Evolutionary conservation across 2,113 vertebrate species (phyloP).

Genomic region (Illadopsis cleaveri): DNA sequence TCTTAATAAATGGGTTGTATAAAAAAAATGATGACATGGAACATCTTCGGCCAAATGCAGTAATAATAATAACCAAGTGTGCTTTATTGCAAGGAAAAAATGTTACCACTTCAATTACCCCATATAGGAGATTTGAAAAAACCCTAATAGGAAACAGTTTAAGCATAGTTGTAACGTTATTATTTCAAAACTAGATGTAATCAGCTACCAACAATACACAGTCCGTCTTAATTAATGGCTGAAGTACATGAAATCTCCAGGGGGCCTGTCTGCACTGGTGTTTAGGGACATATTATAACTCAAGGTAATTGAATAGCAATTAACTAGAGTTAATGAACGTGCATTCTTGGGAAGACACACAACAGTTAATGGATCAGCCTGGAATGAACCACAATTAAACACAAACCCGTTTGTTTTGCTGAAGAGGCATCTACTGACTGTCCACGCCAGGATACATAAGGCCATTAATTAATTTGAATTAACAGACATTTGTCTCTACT

Average conservation of each 20-base stretch:
- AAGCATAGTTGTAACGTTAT: not conserved
- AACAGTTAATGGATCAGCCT: not conserved
- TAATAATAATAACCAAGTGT: not conserved
- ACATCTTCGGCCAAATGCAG: not conserved
- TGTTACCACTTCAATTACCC: not conserved
- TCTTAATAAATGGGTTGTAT: not conserved
- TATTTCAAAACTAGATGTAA: constrained; percentile 14
- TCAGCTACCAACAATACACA: not conserved
- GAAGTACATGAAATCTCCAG: constrained; percentile 1
- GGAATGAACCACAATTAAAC: not conserved
- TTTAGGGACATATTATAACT: constrained; percentile 24
- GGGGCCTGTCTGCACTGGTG: not conserved
- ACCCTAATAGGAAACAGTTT: not conserved
- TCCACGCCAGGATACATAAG: not conserved
- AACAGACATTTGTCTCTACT: not conserved
- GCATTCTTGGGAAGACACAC: constrained; percentile 16
- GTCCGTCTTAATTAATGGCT: not conserved
- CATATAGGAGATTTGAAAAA: not conserved
- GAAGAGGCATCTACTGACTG: not conserved
- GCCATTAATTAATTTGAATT: not conserved
- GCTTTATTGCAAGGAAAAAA: not conserved
- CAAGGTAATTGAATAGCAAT: constrained; percentile 51
- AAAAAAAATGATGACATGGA: not conserved
- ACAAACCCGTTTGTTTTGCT: not conserved
- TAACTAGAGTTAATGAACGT: constrained; percentile 42